Conservation (phyloP, 2,888 invertebrate species). For the Xestia ashworthii region DNA sequence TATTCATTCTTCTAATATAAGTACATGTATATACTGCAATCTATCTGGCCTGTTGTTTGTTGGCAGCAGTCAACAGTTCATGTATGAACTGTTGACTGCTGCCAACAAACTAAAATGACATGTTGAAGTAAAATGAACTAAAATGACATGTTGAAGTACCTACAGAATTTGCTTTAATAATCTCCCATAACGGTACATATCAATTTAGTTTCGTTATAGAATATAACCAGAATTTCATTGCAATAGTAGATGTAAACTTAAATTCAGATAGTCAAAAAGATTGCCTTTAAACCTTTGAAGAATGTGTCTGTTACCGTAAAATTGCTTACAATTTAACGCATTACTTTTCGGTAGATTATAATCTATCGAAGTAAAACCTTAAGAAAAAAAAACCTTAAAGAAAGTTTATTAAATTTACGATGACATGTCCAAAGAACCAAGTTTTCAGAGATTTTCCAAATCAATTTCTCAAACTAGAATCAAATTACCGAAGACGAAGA, state of each 20-base stretch:
- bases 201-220: not conserved
- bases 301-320: too few relatives aligned
- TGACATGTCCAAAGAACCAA: not conserved
- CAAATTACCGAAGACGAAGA: not conserved
- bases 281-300: not conserved
- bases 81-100: too few relatives aligned
- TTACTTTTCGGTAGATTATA: too few relatives aligned
- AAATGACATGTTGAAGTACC: not conserved
- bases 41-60: not conserved
- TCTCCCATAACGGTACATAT: not conserved
- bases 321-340: too few relatives aligned
- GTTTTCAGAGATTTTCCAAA: not conserved
- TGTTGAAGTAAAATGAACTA: not conserved
- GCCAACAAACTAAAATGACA: not conserved
- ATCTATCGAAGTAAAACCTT: too few relatives aligned
- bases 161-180: too few relatives aligned
- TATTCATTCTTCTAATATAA: too few relatives aligned
- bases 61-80: not conserved
- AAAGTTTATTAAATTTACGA: too few relatives aligned
- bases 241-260: not conserved
- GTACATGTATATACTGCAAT: too few relatives aligned
- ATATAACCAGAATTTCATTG: too few relatives aligned
- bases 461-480: not conserved
- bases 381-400: too few relatives aligned
- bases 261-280: not conserved